Evolutionary conservation across 2,888 invertebrate genomes (phyloP), one percentile per base, ranked within the genome.

Genomic region (Nemapogon koenigi): DNA sequence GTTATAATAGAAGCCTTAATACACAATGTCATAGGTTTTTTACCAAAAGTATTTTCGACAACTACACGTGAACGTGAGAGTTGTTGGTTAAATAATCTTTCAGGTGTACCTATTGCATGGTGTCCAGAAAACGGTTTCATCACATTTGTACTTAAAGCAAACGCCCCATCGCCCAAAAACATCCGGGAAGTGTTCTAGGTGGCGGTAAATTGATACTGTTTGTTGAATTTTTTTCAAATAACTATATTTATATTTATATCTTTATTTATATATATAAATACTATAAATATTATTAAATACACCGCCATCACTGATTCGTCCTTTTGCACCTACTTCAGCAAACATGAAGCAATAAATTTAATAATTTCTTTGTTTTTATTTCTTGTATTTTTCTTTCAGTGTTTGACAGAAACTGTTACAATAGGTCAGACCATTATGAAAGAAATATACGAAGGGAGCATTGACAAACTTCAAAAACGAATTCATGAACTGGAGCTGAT

Each of bases 151-250:
- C 11, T n/a, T 13, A 46, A 29, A n/a, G 46, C 43, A 38, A 46
- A 46, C 14, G 46, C 43, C 4, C 41, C 46, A 19, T 46, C 42
- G 11, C 41, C 38, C 11, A 46, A 29, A 42, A 46, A 41, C 7
- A 46, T 40, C 22, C 30, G 11, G 38, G 31, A 31, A 30, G 30
- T 30, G 30, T 29, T 10, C 31, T 15, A 31, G 10, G n/a, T 13
- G 31, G 31, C 10, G 15, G 31, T 14, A 6, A 31, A 31, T 31
- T 31, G 16, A 31, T n/a, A 4, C 14, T 31, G 16, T 14, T 14
- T 27, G 11, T 11, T 13, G 14, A 6, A 27, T 27, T 27, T 27
- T 27, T 27, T 27, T 27, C 28, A n/a, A 27, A n/a, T 11, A 27
- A 27, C 14, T n/a, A n/a, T n/a, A n/a, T n/a, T n/a, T n/a, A n/a